Evolutionary conservation across 2,888 invertebrate genomes (phyloP).

Genomic region (Bombylius discolor): DNA sequence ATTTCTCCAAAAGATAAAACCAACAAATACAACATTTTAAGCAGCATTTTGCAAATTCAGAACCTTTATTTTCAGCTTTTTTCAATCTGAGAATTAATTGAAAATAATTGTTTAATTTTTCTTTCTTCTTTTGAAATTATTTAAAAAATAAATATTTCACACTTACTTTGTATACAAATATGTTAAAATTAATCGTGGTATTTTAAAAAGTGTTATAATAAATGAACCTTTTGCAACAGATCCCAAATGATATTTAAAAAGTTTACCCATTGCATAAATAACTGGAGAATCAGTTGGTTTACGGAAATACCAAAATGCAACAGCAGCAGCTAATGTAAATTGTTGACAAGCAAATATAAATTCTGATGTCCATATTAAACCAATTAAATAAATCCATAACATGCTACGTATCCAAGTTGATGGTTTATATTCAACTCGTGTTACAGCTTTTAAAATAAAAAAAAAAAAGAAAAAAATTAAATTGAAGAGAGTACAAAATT

Average conservation of each 20-base stretch:
- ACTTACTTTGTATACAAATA: constrained; percentile 82
- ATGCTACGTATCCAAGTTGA: constrained; percentile 74
- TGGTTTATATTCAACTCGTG: constrained; percentile 59
- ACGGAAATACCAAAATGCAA: constrained; percentile 88
- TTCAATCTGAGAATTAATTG: constrained; percentile 43
- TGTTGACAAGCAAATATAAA: constrained; percentile 91
- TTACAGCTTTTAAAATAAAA: constrained; percentile 37
- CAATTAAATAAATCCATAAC: constrained; percentile 89
- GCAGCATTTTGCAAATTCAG: constrained; percentile 60
- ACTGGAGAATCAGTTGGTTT: constrained; percentile 55
- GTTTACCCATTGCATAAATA: constrained; percentile 47
- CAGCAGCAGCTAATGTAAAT: constrained; percentile 85
- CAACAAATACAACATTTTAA: constrained; percentile 78
- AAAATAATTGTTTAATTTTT: background rate
- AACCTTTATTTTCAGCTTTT: constrained; percentile 54
- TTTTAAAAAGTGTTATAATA: constrained; percentile 82
- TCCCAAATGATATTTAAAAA: constrained; percentile 81
- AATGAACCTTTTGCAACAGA: constrained; percentile 92
- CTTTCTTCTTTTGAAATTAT: background rate
- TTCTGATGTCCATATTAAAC: constrained; percentile 85
- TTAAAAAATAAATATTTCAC: background rate
- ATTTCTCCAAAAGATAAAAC: constrained; percentile 81
- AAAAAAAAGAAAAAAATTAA: constrained; percentile 19
- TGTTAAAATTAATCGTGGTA: constrained; percentile 77
- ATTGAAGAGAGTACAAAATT: constrained; percentile 5